Evolutionary conservation across 2,113 vertebrate genomes (phyloP), one percentile per base, ranked within the genome.

Genomic region (Desmodus rotundus): DNA sequence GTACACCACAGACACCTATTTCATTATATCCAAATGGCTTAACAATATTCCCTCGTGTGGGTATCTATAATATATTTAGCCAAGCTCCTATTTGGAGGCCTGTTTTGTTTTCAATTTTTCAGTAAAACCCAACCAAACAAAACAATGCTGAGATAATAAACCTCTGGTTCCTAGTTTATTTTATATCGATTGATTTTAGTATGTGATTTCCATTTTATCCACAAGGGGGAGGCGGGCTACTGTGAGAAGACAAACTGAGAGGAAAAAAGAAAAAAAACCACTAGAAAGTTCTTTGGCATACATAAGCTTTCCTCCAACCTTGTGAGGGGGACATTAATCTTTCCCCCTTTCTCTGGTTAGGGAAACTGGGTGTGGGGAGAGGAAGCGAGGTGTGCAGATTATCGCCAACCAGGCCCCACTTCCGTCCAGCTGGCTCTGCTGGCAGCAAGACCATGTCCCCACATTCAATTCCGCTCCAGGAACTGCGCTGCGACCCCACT

Each of bases 151-250:
- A 72, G 81, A 76, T 92, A 65, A 76, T 92, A 65, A 77, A 65
- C 20, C 43, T 82, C 50, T 65, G 43, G 72, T 14, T 85, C 31
- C 73, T 38, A 16, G 70, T 54, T 89, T 33, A 54, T 76, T 56
- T 56, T 81, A 45, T 65, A 47, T 3, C 9, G 65, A 65, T 56
- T n/a, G 50, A 80, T 1, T 54, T 84, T 70, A 74, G 70, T 52
- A 43, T 65, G 38, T 5, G 7, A n/a, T 86, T 88, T 91, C 36
- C 78, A 78, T 87, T 73, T 91, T 68, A 77, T 68, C 93, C 95
- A 94, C 93, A 88, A 89, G 96, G 72, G 86, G 89, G 91, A 92
- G 94, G 58, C 54, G 88, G 88, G 36, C 52, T 54, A 85, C 91
- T 12, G 19, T 52, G 88, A 70, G 78, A 80, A 92, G 38, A 72